Evolutionary conservation across 2,888 invertebrate genomes (phyloP), one percentile per base, ranked within the genome.

Genomic region (Auanema sp.): DNA sequence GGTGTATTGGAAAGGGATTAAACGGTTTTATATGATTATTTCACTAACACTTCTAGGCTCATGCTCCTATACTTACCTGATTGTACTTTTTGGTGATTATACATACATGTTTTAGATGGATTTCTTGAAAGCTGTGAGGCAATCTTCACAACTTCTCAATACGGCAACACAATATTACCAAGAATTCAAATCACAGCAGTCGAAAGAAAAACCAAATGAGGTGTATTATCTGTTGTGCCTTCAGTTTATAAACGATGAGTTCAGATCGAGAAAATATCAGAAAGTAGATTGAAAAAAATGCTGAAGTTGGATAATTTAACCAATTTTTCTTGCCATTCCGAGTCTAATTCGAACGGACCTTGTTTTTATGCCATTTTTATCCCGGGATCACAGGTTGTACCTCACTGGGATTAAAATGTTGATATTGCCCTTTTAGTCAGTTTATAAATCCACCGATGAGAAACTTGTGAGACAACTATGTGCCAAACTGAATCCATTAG

Each of bases 221-320:
- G 33, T 33, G 33, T 33, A n/a, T n/a, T n/a, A n/a, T n/a, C n/a
- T n/a, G n/a, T n/a, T n/a, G n/a, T n/a, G n/a, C n/a, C n/a, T n/a
- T n/a, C n/a, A n/a, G n/a, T n/a, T n/a, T 18, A 21, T 24, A 5
- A 23, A 2, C 53, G 18, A 53, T 41, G 3, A 10, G 18, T 60
- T 47, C 40, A 63, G 63, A 63, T 63, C 2, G 63, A 63, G 33
- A 53, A 47, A 23, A 52, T 63, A 11, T 25, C 40, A 14, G 58
- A 63, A 16, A 44, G 42, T 24, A 52, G 63, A 33, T 49, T 63
- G 44, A 58, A 63, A 53, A 63, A 63, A 25, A 63, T 63, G 63
- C 47, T 63, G n/a, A 63, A 63, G 18, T 49, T 60, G 18, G 63
- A 63, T 41, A 51, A 49, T 18, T 25, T 42, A 18, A 58, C 52